Evolutionary conservation across 2,113 vertebrate genomes (phyloP), one percentile per base, ranked within the genome.

Genomic region (Calonectris borealis): DNA sequence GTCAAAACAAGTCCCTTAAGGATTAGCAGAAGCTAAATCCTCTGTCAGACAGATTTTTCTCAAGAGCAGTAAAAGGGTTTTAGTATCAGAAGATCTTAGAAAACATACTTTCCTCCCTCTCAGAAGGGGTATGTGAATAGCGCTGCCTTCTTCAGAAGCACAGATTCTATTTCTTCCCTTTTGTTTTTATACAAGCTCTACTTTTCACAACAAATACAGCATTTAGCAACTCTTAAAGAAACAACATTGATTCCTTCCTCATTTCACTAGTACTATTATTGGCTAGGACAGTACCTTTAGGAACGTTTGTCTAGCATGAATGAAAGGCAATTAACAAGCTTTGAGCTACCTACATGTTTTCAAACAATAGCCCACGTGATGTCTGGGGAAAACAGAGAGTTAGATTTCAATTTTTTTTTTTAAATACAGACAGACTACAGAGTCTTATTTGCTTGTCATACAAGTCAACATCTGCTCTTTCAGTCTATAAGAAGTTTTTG

Each of bases 1-100:
- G 98, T 98, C 98, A 98, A 98, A 98, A 98, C 98, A 98, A 98
- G 97, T 97, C 97, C 96, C 98, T 96, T 92, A 95, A 97, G 97
- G 98, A 98, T 98, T 98, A 98, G 96, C 73, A 94, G 85, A 83
- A 90, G 94, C 89, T 96, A 98, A 98, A 98, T 97, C 97, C 96
- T 95, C 97, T 88, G 93, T 93, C 98, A 97, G 95, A 97, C 94
- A 97, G 77, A 90, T 97, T 97, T 93, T 96, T 96, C 97, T 97
- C 97, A 97, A 96, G 87, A 78, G 95, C 95, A 93, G 51, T 83
- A 97, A 98, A 97, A 97, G 94, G 88, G 95, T 80, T 97, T 98
- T 93, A 96, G 92, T 97, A 98, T 97, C 97, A n/a, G 87, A 94
- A 95, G 95, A 98, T 98, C 96, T 97, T 91, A 96, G 70, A 92